These are phyloP conservation scores for Willisornis vidua DNA, from an alignment of 2,113 vertebrate genomes.

Conservation along the genomic window DNA sequence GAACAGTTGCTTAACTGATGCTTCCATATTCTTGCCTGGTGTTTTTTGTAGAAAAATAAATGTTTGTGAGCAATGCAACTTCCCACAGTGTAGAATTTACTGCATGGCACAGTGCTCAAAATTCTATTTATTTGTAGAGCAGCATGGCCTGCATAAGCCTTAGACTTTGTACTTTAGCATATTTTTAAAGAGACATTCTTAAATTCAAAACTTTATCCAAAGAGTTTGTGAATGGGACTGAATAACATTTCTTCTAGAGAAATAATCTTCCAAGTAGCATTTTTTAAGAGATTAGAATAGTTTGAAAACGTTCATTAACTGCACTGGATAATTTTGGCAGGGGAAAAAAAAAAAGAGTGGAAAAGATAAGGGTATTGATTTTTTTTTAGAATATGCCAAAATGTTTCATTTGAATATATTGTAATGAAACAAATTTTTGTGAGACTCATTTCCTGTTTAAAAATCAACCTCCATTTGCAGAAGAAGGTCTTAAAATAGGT, in stretches of 20 bases:
- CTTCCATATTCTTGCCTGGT: background rate
- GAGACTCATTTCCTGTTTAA: background rate
- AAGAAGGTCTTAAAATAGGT: background rate
- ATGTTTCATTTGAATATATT: background rate
- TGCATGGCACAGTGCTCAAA: background rate
- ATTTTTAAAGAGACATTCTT: background rate
- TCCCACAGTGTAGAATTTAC: background rate
- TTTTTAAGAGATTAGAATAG: background rate
- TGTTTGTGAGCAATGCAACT: background rate
- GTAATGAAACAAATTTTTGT: background rate
- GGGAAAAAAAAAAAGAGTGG: background rate
- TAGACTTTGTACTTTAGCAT: background rate
- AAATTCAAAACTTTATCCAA: background rate
- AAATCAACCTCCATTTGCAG: background rate
- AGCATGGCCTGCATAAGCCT: background rate
- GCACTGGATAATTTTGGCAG: background rate
- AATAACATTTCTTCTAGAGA: background rate
- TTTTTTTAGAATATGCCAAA: background rate
- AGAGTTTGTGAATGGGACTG: background rate
- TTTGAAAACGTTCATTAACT: background rate
- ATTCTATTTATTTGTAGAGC: background rate
- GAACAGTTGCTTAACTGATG: rapidly evolving
- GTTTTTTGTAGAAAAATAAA: background rate
- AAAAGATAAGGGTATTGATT: background rate
- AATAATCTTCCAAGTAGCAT: background rate